Base-by-base conservation (phyloP, 2,113 vertebrate species). In the Cottus gobio region DNA sequence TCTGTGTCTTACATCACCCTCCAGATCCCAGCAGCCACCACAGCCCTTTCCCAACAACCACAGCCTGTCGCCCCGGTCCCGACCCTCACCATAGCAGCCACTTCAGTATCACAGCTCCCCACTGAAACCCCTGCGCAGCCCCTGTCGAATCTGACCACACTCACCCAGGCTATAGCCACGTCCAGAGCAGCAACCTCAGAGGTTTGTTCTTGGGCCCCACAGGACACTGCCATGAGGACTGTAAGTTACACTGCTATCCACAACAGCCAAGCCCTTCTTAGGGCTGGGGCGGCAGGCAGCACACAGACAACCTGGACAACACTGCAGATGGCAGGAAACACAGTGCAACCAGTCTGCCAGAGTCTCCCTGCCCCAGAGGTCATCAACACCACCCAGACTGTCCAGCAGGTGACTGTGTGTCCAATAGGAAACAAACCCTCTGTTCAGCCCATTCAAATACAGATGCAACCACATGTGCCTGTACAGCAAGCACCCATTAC, bases 221-320 rank as follows among this genome's bases (percentile, higher is more conserved):
- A 78, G 37, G 89, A 87, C 0, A 20, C 77, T 62, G 46, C 83
- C 61, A 68, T 80, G 36, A 90, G 85, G 70, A 92, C 89, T 34
- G 56, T 89, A 26, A 83, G 75, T 82, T 93, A 91, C 70, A 89
- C 86, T 28, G 92, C 93, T 85, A 78, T 92, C 20, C 84, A 74
- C 20, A 91, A 31, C 81, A 93, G 67, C 75, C 91, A 92, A 75
- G 80, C 83, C 58, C 90, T 92, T 61, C 91, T 93, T 2, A 85
- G 90, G 64, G 86, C 90, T 10, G 93, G 91, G 50, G 84, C 94
- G 20, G 86, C 94, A 36, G 94, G 95, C 65, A 98, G 96, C 92
- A 99, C 98, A 2, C 98, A 98, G 92, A 99, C 98, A 13, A 99
- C 98, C 0, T 99, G 98, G 98, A 98, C 98, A 18, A 99, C 98